Conservation (phyloP, 1,140 invertebrate genomes). For the Zaprionus taronus region DNA sequence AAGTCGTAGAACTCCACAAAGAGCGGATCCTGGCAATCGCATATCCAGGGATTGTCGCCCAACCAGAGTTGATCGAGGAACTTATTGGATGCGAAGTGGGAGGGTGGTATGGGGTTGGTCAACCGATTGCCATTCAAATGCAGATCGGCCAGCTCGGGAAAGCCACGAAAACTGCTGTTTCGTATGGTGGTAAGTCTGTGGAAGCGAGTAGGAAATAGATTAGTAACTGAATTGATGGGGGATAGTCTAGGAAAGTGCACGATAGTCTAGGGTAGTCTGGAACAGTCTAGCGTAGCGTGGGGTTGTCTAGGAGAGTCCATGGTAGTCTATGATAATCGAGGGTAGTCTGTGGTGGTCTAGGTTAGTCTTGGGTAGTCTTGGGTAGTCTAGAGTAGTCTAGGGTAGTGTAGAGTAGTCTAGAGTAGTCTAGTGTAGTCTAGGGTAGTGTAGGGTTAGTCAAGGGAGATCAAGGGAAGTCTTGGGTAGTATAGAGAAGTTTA, state of each 20-base stretch:
- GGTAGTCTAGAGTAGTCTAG: neutral
- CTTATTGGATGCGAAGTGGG: slow-evolving; percentile 87
- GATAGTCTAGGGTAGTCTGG: too few species aligned
- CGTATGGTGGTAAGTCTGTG: slow-evolving; percentile 56
- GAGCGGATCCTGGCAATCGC: slow-evolving; percentile 87
- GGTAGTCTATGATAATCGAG: too few species aligned
- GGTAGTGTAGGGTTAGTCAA: too few species aligned
- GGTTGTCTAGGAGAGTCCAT: too few species aligned
- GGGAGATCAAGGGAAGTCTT: too few species aligned
- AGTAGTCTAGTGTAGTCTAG: too few species aligned
- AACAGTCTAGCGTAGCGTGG: too few species aligned
- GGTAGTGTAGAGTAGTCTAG: too few species aligned
- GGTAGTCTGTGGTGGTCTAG: too few species aligned
- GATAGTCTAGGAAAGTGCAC: fast-evolving
- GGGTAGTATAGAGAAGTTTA: fast-evolving
- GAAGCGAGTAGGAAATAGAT: neutral
- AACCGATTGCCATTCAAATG: slow-evolving; percentile 88
- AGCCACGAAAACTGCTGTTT: slow-evolving; percentile 4
- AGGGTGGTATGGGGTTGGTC: slow-evolving; percentile 86
- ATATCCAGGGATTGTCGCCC: slow-evolving; percentile 90
- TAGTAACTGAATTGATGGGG: too few species aligned
- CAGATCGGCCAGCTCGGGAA: slow-evolving; percentile 64
- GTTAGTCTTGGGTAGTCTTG: too few species aligned
- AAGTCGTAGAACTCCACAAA: slow-evolving; percentile 87
- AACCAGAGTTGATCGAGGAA: slow-evolving; percentile 86